A percentile compares a stretch with the other conserved stretches of the same genome.
Evolutionary conservation across 2,888 invertebrate species (phyloP).

Genomic region (Caenorhabditis becei): DNA sequence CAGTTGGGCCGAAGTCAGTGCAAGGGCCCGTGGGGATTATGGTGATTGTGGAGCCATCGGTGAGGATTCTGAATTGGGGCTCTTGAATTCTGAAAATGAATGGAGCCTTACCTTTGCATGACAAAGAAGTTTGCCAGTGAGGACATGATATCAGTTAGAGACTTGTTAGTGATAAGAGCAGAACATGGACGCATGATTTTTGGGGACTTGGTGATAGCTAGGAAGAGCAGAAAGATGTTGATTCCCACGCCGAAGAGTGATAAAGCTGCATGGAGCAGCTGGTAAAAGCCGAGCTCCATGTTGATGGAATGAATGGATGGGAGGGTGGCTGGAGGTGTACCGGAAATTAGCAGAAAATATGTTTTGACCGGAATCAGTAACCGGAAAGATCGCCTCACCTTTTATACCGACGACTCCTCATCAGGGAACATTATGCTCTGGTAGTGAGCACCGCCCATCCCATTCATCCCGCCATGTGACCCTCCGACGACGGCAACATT

Average conservation of each 20-base stretch:
- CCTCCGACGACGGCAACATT: too few species aligned
- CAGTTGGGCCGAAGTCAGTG: slow-evolving; percentile 28
- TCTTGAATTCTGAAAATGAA: slow-evolving; percentile 17
- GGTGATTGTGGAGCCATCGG: slow-evolving; percentile 30
- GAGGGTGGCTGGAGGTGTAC: too few species aligned
- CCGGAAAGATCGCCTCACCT: too few species aligned
- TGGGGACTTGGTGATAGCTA: slow-evolving; percentile 43
- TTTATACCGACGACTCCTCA: too few species aligned
- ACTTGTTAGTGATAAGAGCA: slow-evolving; percentile 51
- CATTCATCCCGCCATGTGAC: too few species aligned
- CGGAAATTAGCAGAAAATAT: too few species aligned
- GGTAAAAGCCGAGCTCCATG: slow-evolving; percentile 41
- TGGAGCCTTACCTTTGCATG: slow-evolving; percentile 34
- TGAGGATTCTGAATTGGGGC: slow-evolving; percentile 50
- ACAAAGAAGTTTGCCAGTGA: slow-evolving; percentile 53
- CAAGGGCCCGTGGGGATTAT: slow-evolving; percentile 36
- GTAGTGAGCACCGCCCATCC: too few species aligned
- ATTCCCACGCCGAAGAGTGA: slow-evolving; percentile 37
- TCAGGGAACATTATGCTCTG: too few species aligned
- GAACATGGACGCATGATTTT: slow-evolving; percentile 56
- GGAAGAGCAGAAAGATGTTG: slow-evolving; percentile 37
- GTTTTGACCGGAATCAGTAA: too few species aligned
- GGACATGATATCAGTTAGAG: slow-evolving; percentile 51
- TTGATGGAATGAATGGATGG: too few species aligned
- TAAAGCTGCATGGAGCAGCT: slow-evolving; percentile 30